phyloP scores from a whole-genome alignment of 2,797 vertebrate genomes.

The Nannoperca obscura region DNA sequence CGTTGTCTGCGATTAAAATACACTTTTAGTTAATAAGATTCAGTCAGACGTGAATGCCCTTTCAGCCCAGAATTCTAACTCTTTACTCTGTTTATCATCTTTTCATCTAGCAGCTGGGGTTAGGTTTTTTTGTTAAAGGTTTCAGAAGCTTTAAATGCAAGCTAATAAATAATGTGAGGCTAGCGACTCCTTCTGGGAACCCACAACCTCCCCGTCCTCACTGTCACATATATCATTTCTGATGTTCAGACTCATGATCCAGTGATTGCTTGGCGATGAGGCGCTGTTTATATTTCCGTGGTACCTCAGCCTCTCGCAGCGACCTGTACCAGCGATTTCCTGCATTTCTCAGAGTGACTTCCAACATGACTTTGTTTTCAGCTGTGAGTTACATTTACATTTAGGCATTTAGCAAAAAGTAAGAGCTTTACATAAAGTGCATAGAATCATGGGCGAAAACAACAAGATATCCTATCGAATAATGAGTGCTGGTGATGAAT shows the following conservation, averaged over 20 bases:
- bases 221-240: conserved; percentile 49
- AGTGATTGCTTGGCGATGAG: conserved; percentile 29
- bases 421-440: no score
- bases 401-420: no score
- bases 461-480: no score
- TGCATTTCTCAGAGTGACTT: conserved; percentile 14
- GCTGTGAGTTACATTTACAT: neutral
- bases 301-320: neutral
- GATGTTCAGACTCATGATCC: conserved; percentile 41
- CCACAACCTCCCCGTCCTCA: conserved; percentile 15
- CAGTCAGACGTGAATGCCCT: neutral
- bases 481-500: no score
- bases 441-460: no score
- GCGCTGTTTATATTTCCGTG: conserved; percentile 35
- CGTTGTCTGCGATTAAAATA: conserved; percentile 5
- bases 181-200: conserved; percentile 57
- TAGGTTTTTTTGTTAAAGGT: conserved; percentile 20
- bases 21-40: neutral
- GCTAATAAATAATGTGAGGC: conserved; percentile 53
- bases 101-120: neutral
- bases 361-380: neutral
- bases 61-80: neutral
- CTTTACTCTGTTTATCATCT: neutral
- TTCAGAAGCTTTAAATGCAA: conserved; percentile 27
- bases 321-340: neutral